Base-by-base conservation (phyloP, 2,113 vertebrate species). In the Oxygymnocypris stewartii region DNA sequence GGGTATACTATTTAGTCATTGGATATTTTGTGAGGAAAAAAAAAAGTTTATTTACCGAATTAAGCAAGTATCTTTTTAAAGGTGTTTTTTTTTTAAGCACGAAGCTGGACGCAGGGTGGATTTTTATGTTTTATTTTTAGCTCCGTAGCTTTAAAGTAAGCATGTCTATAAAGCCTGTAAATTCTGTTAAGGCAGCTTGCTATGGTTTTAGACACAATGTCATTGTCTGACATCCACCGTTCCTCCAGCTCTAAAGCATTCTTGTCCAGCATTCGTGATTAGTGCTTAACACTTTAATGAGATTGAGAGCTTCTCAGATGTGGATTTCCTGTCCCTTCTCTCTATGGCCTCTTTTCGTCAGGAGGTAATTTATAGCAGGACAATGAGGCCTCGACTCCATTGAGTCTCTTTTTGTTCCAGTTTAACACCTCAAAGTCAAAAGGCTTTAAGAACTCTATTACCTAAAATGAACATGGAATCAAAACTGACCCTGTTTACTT, bases 281-380 rank as follows among this genome's bases (percentile, higher is more conserved):
- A 61, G 31, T 35, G 42, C 85, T 86, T 88, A 86, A 88, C 79
- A 71, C 85, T 80, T 84, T 88, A 88, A 88, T 88, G 69, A 78
- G 88, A 86, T 84, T 20, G 84, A 63, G 20, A 59, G 69, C 82
- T 59, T 61, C 35, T 80, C 31, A 42, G 67, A 84, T 69, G 69
- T 18, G 57, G 85, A 86, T 86, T 86, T 88, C 79, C 67, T 84
- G 75, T 79, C 85, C 79, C 59, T 86, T 69, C 42, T 75, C 57
- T 79, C 42, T 18, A 11, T 77, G 76, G 76, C 84, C 51, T 57
- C 23, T 61, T 85, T 78, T 78, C 77, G 31, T 69, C 82, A 59
- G 49, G 10, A 31, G 69, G 67, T 74, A 73, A 84, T 74, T 84
- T 73, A 84, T 40, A 69, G 57, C 69, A 79, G 65, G 51, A 85